phyloP scores from a whole-genome alignment of 2,888 invertebrate species.

The Maniola hyperantus region DNA sequence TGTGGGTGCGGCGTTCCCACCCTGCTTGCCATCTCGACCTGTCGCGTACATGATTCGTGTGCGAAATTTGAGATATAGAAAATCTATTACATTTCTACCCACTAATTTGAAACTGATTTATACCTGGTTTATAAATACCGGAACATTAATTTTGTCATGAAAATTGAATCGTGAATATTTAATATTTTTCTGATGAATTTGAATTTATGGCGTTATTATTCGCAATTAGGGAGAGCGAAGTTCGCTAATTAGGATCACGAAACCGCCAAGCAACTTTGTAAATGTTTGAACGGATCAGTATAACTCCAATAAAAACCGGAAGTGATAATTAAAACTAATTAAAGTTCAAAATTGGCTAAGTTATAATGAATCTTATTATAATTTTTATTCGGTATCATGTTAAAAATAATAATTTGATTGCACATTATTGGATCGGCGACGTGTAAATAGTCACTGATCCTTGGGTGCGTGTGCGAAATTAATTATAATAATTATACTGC shows the following conservation, averaged over 20 bases:
- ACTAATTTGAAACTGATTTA: neutral
- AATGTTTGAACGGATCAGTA: conserved; percentile 52
- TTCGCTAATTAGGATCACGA: conserved; percentile 54
- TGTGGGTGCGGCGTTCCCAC: no score
- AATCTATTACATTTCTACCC: neutral
- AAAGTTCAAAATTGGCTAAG: conserved; percentile 30
- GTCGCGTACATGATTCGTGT: no score
- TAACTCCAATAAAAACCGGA: conserved; percentile 48
- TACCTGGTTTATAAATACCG: neutral
- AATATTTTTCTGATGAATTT: conserved; percentile 30
- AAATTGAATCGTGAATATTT: conserved; percentile 31
- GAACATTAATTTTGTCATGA: conserved; percentile 1
- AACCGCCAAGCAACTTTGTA: conserved; percentile 49
- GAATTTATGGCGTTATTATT: conserved; percentile 44
- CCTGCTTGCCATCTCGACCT: no score
- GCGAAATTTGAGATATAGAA: no score
- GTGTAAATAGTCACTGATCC: no score
- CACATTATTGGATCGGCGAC: no score
- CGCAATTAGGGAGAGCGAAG: conserved; percentile 49
- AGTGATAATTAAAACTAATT: conserved; percentile 36
- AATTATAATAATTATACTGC: no score
- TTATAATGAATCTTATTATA: neutral
- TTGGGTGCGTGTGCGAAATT: no score
- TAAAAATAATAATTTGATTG: no score
- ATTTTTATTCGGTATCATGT: neutral